A percentile compares a stretch with the other conserved stretches of the same genome.
Evolutionary conservation across 2,113 vertebrate species (phyloP).

Genomic region (Polypterus bichir): DNA sequence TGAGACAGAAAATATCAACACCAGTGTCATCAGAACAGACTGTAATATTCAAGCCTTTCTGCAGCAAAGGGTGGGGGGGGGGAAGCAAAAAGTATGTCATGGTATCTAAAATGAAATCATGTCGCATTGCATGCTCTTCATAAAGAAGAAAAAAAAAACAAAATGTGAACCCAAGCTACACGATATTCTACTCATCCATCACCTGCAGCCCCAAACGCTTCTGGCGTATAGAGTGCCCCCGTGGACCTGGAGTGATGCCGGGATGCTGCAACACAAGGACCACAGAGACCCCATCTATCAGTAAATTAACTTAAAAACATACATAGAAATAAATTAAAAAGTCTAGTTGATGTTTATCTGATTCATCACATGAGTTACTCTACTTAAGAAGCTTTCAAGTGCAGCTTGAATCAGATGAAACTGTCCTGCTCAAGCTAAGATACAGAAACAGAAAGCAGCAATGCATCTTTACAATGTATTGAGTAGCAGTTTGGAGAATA

Average conservation of each 20-base stretch:
- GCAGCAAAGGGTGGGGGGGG: neutral
- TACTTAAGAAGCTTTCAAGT: too few relatives aligned
- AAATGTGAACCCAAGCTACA: slow-evolving; percentile 24
- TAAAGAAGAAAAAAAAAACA: slow-evolving; percentile 21
- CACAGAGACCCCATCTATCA: slow-evolving; percentile 58
- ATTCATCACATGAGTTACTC: too few relatives aligned
- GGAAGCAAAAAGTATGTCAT: slow-evolving; percentile 33
- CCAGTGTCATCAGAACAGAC: too few relatives aligned
- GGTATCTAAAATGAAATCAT: slow-evolving; percentile 34
- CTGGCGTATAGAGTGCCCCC: slow-evolving; percentile 87
- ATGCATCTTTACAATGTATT: neutral
- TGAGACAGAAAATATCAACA: too few relatives aligned
- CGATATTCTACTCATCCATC: slow-evolving; percentile 78
- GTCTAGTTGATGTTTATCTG: too few relatives aligned
- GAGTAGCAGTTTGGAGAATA: neutral
- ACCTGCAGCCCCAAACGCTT: slow-evolving; percentile 90
- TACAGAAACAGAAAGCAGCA: slow-evolving; percentile 15
- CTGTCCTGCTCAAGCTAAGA: slow-evolving; percentile 5
- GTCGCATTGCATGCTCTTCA: neutral
- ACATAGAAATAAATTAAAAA: too few relatives aligned
- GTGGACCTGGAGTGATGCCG: slow-evolving; percentile 97
- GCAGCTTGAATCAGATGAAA: too few relatives aligned
- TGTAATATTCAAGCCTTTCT: too few relatives aligned
- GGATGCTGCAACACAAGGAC: slow-evolving; percentile 86
- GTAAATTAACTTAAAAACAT: slow-evolving; percentile 15